A percentile compares a stretch with the other conserved stretches of the same genome.
phyloP scores from a whole-genome alignment of 2,888 invertebrate genomes.

The Polyploca ridens region DNA sequence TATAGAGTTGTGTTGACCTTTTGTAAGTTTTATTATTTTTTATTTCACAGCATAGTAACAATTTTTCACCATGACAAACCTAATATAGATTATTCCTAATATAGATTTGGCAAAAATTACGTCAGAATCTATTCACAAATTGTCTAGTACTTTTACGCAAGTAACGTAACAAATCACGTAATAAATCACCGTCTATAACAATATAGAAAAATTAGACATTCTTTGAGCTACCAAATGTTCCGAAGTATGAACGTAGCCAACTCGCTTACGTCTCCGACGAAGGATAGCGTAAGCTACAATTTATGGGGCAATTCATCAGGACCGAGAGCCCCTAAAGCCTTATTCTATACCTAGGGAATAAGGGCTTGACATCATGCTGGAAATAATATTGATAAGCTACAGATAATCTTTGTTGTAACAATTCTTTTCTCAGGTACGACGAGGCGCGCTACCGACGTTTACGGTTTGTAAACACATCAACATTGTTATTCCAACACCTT shows the following conservation, averaged over 20 bases:
- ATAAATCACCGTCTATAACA: not conserved
- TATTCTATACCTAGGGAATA: slow-evolving; percentile 44
- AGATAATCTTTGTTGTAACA: slow-evolving; percentile 22
- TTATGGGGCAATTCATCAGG: slow-evolving; percentile 65
- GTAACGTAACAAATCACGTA: not conserved
- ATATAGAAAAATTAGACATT: slow-evolving; percentile 37
- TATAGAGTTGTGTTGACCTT: too few species aligned
- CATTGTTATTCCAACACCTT: not conserved
- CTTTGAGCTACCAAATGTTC: slow-evolving; percentile 47
- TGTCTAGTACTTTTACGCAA: too few species aligned
- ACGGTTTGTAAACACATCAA: slow-evolving; percentile 5
- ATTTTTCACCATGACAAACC: too few species aligned
- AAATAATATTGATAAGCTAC: slow-evolving; percentile 39
- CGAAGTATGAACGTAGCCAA: slow-evolving; percentile 37
- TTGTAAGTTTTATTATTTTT: too few species aligned
- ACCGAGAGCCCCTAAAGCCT: slow-evolving; percentile 47
- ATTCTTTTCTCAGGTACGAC: slow-evolving; percentile 11
- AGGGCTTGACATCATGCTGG: slow-evolving; percentile 37
- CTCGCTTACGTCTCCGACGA: slow-evolving; percentile 37
- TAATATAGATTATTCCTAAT: too few species aligned
- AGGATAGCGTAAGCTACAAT: slow-evolving; percentile 57
- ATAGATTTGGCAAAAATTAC: too few species aligned
- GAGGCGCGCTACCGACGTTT: not conserved
- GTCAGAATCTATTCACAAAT: too few species aligned
- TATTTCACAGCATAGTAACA: too few species aligned